These are phyloP conservation scores for Labroides dimidiatus DNA, from an alignment of 2,797 vertebrate species.

Conservation along the genomic window DNA sequence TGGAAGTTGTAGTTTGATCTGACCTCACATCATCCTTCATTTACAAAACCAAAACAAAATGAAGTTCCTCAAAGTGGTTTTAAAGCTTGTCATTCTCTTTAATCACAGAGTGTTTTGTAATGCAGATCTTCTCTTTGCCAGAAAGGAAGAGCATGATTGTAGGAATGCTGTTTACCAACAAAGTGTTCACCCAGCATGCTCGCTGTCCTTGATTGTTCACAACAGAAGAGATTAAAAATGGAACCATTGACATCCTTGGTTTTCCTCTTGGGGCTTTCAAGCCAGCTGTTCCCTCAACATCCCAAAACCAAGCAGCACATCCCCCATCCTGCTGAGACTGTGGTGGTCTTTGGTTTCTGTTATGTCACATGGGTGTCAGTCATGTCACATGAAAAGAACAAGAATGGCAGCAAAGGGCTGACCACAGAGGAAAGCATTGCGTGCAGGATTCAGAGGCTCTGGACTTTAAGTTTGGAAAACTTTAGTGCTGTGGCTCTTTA, in stretches of 20 bases:
- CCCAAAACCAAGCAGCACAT: neutral
- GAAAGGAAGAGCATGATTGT: neutral
- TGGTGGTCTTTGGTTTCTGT: slow-evolving; percentile 42
- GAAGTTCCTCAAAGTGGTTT: no score
- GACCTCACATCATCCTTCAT: no score
- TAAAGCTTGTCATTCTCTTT: neutral
- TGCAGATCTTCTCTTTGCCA: neutral
- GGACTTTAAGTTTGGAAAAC: neutral
- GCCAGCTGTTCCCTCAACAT: slow-evolving; percentile 58
- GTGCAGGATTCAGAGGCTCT: slow-evolving; percentile 30
- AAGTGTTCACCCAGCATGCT: neutral
- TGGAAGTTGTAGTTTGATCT: no score
- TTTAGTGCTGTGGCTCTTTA: slow-evolving; percentile 14
- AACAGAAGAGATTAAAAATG: slow-evolving; percentile 4
- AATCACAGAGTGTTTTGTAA: neutral
- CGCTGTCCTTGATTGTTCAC: neutral
- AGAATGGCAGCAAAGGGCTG: slow-evolving; percentile 21
- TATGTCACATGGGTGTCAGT: slow-evolving; percentile 46
- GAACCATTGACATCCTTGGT: slow-evolving; percentile 50
- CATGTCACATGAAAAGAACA: slow-evolving; percentile 46
- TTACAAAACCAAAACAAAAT: no score
- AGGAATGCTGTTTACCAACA: slow-evolving; percentile 17
- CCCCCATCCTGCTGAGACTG: neutral
- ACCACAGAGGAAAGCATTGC: slow-evolving; percentile 59
- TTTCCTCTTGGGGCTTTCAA: slow-evolving; percentile 28